Base-by-base conservation (phyloP, 2,797 vertebrate genomes). In the Leptodactylus fallax region DNA sequence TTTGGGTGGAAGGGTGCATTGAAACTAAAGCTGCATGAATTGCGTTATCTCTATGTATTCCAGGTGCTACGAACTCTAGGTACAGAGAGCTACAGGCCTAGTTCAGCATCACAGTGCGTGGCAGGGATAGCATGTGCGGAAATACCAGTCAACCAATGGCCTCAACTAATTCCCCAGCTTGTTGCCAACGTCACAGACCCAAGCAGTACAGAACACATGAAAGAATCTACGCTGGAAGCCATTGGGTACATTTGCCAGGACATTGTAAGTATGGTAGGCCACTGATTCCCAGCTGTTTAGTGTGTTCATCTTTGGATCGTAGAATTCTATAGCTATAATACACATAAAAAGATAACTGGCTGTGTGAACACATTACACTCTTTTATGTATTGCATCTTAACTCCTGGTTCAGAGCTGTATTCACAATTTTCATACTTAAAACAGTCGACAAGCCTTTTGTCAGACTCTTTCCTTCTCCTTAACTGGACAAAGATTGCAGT, bases 181-280 rank as follows among this genome's bases (percentile, higher is more conserved):
- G 97, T 99, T 80, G 96, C 98, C 53, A 99, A 99, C 6, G 98
- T 99, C 55, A 99, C 98, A 0, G 97, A 98, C 90, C 97, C 97
- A 45, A 96, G 95, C 92, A 98, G 98, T 93, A 99, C 98, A 0
- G 98, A 99, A 81, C 98, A 99, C 93, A 99, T 99, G 98, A 99
- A 99, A 94, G 98, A 99, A 93, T 98, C 98, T 0, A 99, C 98
- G 16, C 94, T 99, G 94, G 98, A 99, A 95, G 98, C 98, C 93
- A 99, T 99, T n/a, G 98, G 98, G 0, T 99, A 99, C 95, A 99
- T 99, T 94, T 99, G 98, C 91, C 98, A 99, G 95, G 98, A 99
- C 92, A 99, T 99, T 0, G 98, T 99, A 93, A 98, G 98, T 96
- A 27, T 23, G 25, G 0, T 16, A 0, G 6, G 13, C 10, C 25